phyloP scores from a whole-genome alignment of 2,797 vertebrate species.

The Echeneis naucrates region DNA sequence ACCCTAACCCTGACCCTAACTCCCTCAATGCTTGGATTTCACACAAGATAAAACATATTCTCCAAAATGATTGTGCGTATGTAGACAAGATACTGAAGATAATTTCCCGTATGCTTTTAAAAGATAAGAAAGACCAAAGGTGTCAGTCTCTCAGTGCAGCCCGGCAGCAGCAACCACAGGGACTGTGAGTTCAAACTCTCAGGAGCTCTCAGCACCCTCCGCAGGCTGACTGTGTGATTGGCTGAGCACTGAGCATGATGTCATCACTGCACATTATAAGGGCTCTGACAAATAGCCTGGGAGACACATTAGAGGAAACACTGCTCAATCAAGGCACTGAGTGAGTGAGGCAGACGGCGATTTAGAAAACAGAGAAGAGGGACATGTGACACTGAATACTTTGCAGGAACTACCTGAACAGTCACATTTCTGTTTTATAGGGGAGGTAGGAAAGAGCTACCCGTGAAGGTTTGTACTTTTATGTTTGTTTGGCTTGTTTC shows the following conservation, averaged over 20 bases:
- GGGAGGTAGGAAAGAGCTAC: conserved; percentile 69
- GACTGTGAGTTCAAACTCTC: conserved; percentile 78
- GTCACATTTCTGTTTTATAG: conserved; percentile 66
- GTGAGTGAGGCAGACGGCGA: conserved; percentile 59
- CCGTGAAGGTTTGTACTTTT: conserved; percentile 82
- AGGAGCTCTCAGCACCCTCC: conserved; percentile 72
- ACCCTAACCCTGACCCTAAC: too few relatives aligned
- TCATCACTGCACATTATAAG: conserved; percentile 86
- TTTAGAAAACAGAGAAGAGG: conserved; percentile 41
- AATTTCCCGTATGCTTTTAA: background rate
- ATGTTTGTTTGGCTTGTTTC: conserved; percentile 24
- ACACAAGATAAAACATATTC: background rate
- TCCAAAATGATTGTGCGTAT: background rate
- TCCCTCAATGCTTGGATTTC: background rate
- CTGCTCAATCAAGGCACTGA: conserved; percentile 68
- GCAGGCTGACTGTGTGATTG: conserved; percentile 76
- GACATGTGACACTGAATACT: conserved; percentile 67
- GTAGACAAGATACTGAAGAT: background rate
- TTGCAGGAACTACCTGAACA: conserved; percentile 53
- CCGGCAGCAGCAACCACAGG: conserved; percentile 59
- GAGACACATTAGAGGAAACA: conserved; percentile 83
- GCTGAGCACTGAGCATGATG: conserved; percentile 83
- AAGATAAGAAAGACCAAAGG: background rate
- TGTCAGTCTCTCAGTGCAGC: conserved; percentile 45
- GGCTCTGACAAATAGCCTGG: conserved; percentile 85